A percentile compares a stretch with the other conserved stretches of the same genome.
phyloP scores from a whole-genome alignment of 2,888 invertebrate genomes.

The Lithophane leautieri region DNA sequence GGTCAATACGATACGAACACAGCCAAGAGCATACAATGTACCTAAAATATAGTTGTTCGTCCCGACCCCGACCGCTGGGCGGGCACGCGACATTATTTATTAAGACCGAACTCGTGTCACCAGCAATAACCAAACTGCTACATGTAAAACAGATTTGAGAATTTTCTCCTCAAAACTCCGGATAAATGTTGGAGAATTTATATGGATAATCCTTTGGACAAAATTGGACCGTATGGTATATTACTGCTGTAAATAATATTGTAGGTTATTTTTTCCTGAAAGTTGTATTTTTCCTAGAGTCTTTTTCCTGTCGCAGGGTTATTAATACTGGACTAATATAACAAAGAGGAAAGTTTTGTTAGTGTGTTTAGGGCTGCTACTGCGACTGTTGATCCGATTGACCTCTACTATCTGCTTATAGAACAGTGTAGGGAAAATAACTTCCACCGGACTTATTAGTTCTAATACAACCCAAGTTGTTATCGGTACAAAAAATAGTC shows the following conservation, averaged over 20 bases:
- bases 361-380: constrained; percentile 49
- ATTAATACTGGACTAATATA: constrained; percentile 46
- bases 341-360: constrained; percentile 46
- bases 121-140: constrained; percentile 66
- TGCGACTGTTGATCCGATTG: constrained; percentile 21
- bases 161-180: constrained; percentile 53
- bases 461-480: background rate
- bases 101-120: constrained; percentile 67
- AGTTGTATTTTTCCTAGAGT: constrained; percentile 36
- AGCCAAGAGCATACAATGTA: constrained; percentile 43
- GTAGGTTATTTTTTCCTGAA: constrained; percentile 37
- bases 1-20: constrained; percentile 35
- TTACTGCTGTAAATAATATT: constrained; percentile 30
- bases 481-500: background rate
- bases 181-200: constrained; percentile 51
- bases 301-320: constrained; percentile 35
- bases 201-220: constrained; percentile 51
- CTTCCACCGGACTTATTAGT: constrained; percentile 3
- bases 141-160: constrained; percentile 68
- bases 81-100: constrained; percentile 68
- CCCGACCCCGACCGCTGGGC: constrained; percentile 61
- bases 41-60: constrained; percentile 61
- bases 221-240: constrained; percentile 35
- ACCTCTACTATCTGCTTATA: constrained; percentile 43
- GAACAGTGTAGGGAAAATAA: constrained; percentile 23